Conservation (phyloP, 2,888 invertebrate genomes). For the Zhuqinia jingwanae region DNA sequence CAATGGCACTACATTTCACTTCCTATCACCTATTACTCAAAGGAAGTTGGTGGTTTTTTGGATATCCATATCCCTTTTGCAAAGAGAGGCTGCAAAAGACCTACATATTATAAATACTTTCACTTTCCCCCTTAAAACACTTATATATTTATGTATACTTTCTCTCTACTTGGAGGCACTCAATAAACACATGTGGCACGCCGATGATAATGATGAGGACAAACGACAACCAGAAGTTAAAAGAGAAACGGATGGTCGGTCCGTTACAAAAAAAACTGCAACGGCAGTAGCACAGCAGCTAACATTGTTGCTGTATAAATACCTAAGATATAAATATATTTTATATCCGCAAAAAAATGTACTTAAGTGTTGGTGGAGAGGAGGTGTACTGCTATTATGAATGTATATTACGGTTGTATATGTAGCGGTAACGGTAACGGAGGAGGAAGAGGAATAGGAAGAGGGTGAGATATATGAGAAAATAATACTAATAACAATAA, state of each 20-base stretch:
- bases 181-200: slow-evolving; percentile 42
- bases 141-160: slow-evolving; percentile 2
- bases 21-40: slow-evolving; percentile 60
- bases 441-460: slow-evolving; percentile 37
- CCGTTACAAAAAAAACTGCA: slow-evolving; percentile 23
- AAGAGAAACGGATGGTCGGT: slow-evolving; percentile 49
- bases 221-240: slow-evolving; percentile 42
- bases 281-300: too few relatives aligned
- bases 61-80: slow-evolving; percentile 56
- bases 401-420: too few relatives aligned
- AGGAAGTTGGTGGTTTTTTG: slow-evolving; percentile 64
- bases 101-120: slow-evolving; percentile 51
- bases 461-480: slow-evolving; percentile 39
- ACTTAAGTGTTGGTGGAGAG: neutral
- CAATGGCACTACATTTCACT: slow-evolving; percentile 46
- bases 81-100: neutral
- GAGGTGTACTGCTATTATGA: neutral
- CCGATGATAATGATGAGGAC: slow-evolving; percentile 25
- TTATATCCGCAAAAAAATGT: slow-evolving; percentile 31
- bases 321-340: too few relatives aligned
- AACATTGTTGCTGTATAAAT: slow-evolving; percentile 8
- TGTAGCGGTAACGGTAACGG: slow-evolving; percentile 13
- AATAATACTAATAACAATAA: slow-evolving; percentile 50
- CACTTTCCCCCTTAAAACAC: slow-evolving; percentile 52
- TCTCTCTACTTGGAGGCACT: neutral